A percentile compares a stretch with the other conserved stretches of the same genome.
These are phyloP conservation scores for Regulus satrapa DNA, from an alignment of 2,113 vertebrate species.

Conservation along the genomic window DNA sequence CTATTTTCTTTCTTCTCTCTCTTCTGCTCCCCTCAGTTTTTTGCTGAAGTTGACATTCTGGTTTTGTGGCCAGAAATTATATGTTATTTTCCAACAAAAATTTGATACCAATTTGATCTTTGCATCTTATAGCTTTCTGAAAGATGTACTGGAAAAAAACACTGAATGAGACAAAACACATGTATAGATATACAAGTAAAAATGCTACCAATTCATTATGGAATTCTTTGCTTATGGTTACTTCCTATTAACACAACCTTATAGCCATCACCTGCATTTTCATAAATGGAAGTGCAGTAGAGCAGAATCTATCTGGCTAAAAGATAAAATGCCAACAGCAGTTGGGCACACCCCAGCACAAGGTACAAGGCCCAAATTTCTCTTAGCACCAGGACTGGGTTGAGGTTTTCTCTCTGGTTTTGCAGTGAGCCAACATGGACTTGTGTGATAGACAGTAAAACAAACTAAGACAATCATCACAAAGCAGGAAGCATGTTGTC, in stretches of 20 bases:
- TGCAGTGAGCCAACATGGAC: neutral
- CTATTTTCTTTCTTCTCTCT: neutral
- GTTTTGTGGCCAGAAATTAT: neutral
- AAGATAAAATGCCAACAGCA: neutral
- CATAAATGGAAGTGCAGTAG: neutral
- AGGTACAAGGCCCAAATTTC: neutral
- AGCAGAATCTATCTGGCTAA: neutral
- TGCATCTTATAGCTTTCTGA: neutral
- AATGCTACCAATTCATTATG: neutral
- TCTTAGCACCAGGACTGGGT: fast-evolving
- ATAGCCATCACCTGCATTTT: neutral
- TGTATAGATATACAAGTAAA: neutral
- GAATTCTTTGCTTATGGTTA: neutral
- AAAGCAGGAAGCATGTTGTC: neutral
- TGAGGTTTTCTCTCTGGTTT: neutral
- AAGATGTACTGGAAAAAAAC: neutral
- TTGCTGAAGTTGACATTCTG: neutral
- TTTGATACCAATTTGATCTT: neutral
- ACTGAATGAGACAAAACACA: neutral
- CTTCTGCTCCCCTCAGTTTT: neutral
- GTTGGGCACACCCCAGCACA: neutral
- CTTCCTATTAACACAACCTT: neutral
- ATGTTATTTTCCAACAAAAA: neutral
- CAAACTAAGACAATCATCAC: neutral
- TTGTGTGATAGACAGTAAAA: neutral